Evolutionary conservation across 2,113 vertebrate species (phyloP).

Genomic region (Silurus glanis): DNA sequence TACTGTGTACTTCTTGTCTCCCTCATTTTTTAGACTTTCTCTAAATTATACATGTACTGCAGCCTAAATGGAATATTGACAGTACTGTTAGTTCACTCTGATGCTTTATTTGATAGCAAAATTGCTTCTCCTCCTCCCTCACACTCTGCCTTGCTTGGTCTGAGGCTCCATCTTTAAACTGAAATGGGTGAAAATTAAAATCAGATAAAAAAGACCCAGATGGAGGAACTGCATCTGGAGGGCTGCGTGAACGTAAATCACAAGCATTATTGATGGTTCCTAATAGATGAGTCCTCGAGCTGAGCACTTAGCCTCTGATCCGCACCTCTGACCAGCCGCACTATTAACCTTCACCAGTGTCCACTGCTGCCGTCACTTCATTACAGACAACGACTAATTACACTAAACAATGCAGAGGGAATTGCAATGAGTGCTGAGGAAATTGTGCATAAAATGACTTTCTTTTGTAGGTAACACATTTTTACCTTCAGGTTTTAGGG

Average conservation of each 20-base stretch:
- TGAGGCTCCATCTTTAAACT: constrained; percentile 11
- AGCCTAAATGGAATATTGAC: constrained; percentile 43
- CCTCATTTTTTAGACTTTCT: not conserved
- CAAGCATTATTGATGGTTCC: constrained; percentile 26
- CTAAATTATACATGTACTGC: constrained; percentile 9
- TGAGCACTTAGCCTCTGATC: constrained; percentile 19
- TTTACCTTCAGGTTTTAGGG: not conserved
- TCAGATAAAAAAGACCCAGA: constrained; percentile 43
- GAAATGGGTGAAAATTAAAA: constrained; percentile 51
- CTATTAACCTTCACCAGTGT: constrained; percentile 20
- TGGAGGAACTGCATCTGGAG: constrained; percentile 8
- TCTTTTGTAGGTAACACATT: not conserved
- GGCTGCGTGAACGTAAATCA: constrained; percentile 24
- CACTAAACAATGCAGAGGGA: constrained; percentile 27
- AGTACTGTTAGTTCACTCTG: constrained; percentile 22
- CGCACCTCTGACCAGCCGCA: not conserved
- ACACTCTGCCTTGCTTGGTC: not conserved
- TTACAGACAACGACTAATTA: constrained; percentile 36
- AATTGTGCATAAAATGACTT: not conserved
- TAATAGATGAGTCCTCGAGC: constrained; percentile 19
- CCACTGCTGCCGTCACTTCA: constrained; percentile 5
- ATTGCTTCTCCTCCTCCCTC: constrained; percentile 35
- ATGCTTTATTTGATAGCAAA: constrained; percentile 53
- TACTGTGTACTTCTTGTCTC: not conserved
- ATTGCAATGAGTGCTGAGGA: constrained; percentile 22